Percentiles rank a stretch among this genome's conserved stretches.
Evolutionary conservation across 2,888 invertebrate genomes (phyloP).

Genomic region (Alloscopus bannaensis): DNA sequence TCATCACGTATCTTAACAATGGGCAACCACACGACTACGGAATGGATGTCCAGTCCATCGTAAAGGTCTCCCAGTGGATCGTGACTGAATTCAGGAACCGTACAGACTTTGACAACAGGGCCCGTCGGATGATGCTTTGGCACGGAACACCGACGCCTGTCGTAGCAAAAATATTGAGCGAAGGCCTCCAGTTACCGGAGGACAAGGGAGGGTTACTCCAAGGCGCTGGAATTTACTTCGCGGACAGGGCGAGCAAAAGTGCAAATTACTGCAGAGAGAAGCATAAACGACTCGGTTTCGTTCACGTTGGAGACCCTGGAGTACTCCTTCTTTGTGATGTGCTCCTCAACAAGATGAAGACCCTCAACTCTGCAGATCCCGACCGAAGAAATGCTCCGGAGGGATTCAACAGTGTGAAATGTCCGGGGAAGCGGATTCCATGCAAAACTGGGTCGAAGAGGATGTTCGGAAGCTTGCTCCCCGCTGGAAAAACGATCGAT

Average conservation of each 20-base stretch:
- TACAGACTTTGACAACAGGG: neutral
- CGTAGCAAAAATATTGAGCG: neutral
- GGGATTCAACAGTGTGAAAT: conserved; percentile 2
- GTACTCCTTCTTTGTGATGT: conserved; percentile 1
- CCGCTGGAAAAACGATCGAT: neutral
- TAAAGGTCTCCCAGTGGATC: neutral
- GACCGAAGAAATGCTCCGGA: neutral
- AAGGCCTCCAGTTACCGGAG: neutral
- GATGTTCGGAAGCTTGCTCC: neutral
- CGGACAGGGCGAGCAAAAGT: neutral
- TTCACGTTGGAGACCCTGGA: neutral
- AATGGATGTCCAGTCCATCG: neutral
- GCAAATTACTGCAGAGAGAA: neutral
- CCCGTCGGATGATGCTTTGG: neutral
- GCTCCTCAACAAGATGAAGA: neutral
- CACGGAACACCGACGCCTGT: neutral
- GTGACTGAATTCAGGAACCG: conserved; percentile 12
- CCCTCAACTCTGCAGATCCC: neutral
- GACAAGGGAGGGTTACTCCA: neutral
- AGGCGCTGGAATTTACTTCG: conserved; percentile 12
- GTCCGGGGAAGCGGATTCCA: conserved; percentile 2
- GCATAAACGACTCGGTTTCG: neutral
- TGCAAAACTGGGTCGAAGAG: neutral
- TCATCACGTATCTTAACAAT: neutral
- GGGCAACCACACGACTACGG: neutral